These are phyloP conservation scores for Sebastes matsubarae DNA, from an alignment of 2,797 vertebrate species.

Conservation along the genomic window DNA sequence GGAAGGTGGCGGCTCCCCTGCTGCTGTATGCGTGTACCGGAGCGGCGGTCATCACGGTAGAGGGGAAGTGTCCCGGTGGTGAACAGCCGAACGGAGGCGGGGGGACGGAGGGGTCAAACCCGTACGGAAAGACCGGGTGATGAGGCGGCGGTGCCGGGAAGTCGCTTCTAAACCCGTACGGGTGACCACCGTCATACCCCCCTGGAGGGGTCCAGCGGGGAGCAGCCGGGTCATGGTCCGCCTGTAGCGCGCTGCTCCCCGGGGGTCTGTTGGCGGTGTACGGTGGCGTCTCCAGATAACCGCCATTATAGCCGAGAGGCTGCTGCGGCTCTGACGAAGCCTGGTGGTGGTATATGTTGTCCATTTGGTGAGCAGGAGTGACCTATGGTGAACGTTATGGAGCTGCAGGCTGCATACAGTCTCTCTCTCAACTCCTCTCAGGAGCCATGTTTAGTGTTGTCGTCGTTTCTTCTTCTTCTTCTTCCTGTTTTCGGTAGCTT, in stretches of 20 bases:
- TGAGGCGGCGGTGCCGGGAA: conserved; percentile 6
- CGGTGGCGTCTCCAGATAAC: background rate
- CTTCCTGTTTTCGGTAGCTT: background rate
- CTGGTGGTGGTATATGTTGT: background rate
- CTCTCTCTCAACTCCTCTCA: background rate
- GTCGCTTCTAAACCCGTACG: background rate
- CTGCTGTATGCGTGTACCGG: conserved; percentile 2
- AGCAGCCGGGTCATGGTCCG: no score
- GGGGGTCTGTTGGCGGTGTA: background rate
- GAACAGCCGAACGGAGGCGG: conserved; percentile 64
- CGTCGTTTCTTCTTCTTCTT: background rate
- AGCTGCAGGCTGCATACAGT: no score
- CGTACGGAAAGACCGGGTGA: conserved; percentile 22
- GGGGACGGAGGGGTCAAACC: conserved; percentile 69
- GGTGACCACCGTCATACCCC: background rate
- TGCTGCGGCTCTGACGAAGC: background rate
- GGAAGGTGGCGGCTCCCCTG: background rate
- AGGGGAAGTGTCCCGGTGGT: background rate
- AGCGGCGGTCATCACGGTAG: background rate
- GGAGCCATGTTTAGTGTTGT: background rate
- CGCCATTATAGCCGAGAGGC: background rate
- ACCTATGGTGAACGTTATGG: no score
- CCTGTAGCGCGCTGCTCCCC: background rate
- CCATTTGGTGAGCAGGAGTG: background rate
- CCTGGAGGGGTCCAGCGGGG: background rate